Base-by-base conservation (phyloP, 2,888 invertebrate species). In the Sialis lutaria region DNA sequence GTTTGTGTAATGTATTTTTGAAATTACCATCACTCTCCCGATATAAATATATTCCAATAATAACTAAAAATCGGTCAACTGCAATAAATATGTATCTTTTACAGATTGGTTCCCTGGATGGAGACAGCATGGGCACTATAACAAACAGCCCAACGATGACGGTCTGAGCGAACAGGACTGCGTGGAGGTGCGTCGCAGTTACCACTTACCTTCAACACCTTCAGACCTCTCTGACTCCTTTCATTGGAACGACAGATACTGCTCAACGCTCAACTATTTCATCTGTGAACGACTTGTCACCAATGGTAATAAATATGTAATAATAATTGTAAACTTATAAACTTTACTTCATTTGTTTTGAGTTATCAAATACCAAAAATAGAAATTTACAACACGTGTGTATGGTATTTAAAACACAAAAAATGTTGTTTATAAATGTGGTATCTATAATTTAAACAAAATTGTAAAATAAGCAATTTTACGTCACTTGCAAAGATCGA, bases 21-120 rank as follows among this genome's bases (percentile, higher is more conserved):
- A 22, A 22, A 22, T 22, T 22, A 22, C 22, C 22, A 22, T 22
- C 22, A 22, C 22, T 22, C 22, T 22, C 22, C 22, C 22, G 22
- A 22, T 22, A 22, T n/a, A n/a, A n/a, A n/a, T 4, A 22, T 22
- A 22, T 22, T 22, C 22, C 22, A 22, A 22, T 22, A 22, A 22
- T 22, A 22, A 22, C 22, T 22, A 22, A 22, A 22, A 22, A 22
- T 22, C 22, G 22, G 4, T 22, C n/a, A 22, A 22, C 22, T 40
- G 40, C 10, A 42, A 31, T 31, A 22, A 41, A 41, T 31, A 42
- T 42, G 30, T 34, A 42, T 13, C 9, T 49, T 52, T 53, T 54
- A 2, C 61, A 87, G 86, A 86, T 63, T 88, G 87, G 87, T 87
- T 86, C 60, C 79, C 82, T 5, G 86, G 86, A 1, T 86, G 83